Conservation (phyloP, 2,888 invertebrate genomes). For the Campoletis raptor region DNA sequence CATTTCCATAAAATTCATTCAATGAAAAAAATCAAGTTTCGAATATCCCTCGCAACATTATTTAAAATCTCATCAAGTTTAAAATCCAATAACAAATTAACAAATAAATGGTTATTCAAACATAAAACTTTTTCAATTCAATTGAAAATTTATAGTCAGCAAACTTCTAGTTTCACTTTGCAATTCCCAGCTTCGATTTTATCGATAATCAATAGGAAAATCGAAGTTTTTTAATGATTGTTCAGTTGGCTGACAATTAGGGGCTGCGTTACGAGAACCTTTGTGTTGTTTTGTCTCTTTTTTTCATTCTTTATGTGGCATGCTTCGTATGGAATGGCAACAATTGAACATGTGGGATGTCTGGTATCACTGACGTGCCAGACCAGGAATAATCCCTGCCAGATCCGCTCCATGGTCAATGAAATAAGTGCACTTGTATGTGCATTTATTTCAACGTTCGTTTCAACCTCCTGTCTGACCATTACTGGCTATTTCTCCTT, state of each 20-base stretch:
- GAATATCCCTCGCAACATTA: neutral
- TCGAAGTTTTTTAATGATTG: conserved; percentile 37
- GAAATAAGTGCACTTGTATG: conserved; percentile 11
- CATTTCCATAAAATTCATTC: neutral
- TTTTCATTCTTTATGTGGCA: conserved; percentile 12
- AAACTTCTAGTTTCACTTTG: neutral
- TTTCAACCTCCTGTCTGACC: conserved; percentile 57
- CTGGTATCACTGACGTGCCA: conserved; percentile 49
- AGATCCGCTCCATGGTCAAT: conserved; percentile 25
- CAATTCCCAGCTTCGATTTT: conserved; percentile 5
- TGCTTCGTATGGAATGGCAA: conserved; percentile 49
- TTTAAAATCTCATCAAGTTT: neutral
- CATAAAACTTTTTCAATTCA: neutral
- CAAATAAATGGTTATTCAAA: neutral
- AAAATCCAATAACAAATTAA: neutral
- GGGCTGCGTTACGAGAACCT: conserved; percentile 13
- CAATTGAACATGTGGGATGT: conserved; percentile 47
- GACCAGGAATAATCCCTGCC: conserved; percentile 36
- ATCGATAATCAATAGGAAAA: conserved; percentile 39
- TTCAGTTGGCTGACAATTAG: conserved; percentile 46
- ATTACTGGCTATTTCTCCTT: conserved; percentile 51
- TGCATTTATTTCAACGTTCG: neutral
- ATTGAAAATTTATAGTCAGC: neutral
- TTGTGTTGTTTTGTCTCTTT: conserved; percentile 22
- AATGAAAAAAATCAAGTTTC: neutral